Evolutionary conservation across 2,797 vertebrate species (phyloP), one percentile per base, ranked within the genome.

Genomic region (Amphiprion clarkii): DNA sequence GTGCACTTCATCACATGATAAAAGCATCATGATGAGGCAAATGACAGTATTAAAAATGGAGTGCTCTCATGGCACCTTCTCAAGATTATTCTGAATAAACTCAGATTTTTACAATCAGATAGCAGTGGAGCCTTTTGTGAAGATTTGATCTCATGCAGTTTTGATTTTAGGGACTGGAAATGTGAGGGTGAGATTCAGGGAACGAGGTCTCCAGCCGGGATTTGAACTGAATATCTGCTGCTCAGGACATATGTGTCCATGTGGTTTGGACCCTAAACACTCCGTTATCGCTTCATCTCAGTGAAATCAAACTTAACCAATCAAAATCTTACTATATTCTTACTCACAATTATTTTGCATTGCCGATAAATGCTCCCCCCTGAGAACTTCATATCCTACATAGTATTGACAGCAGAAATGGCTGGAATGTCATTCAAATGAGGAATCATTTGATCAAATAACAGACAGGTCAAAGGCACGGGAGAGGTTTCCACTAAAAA

Each of bases 401-500:
- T 11, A 48, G 25, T 71, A 75, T 73, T 81, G 75, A 81, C 77
- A 66, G 52, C 49, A 56, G 55, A 66, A 9, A 61, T 65, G 64
- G 73, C 78, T 78, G 78, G 52, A 53, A 27, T 17, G 73, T 68
- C 21, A 65, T 73, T 79, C 69, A 21, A 31, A 57, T 7, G 52
- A 76, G 74, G 51, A 71, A 70, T 74, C 42, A 66, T 69, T 55
- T 54, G 59, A 83, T 44, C 36, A 49, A 73, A 76, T 39, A 25
- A 71, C 73, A 87, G 6, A 51, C 59, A 71, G 16, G 21, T 68
- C 54, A 62, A 83, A 83, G 75, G 78, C 81, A 89, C 76, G 78
- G 57, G 8, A 60, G 59, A 55, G 19, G 44, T 54, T 78, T 80
- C 52, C 53, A 51, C 40, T 36, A 71, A 66, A 31, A 44, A 65